A percentile compares a stretch with the other conserved stretches of the same genome.
Evolutionary conservation across 2,888 invertebrate genomes (phyloP).

Genomic region (Smittia sp.): DNA sequence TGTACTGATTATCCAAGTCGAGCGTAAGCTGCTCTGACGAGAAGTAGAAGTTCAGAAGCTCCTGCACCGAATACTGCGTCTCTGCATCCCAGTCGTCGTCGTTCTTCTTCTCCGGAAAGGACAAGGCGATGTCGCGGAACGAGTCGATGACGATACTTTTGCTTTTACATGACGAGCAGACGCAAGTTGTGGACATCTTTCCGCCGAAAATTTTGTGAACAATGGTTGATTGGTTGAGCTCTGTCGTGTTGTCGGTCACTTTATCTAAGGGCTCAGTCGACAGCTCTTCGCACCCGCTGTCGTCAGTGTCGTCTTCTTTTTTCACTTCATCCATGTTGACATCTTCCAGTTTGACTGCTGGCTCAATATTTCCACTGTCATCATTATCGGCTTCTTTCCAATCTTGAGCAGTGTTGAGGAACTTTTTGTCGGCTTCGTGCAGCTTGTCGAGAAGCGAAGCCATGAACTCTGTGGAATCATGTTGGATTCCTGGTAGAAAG

Average conservation of each 20-base stretch:
- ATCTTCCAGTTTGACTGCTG: background rate
- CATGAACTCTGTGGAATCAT: slow-evolving; percentile 85
- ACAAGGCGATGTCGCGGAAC: slow-evolving; percentile 76
- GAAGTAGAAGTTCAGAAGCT: slow-evolving; percentile 73
- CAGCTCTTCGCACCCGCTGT: background rate
- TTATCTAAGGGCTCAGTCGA: background rate
- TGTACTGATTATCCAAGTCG: slow-evolving; percentile 76
- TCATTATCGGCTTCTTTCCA: background rate
- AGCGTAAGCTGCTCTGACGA: slow-evolving; percentile 68
- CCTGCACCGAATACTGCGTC: slow-evolving; percentile 65
- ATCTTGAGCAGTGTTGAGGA: background rate
- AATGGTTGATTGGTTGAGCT: slow-evolving; percentile 45
- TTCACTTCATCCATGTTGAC: background rate
- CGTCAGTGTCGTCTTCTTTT: background rate
- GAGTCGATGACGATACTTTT: slow-evolving; percentile 72
- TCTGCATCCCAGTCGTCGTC: slow-evolving; percentile 44
- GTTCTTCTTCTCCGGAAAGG: slow-evolving; percentile 62
- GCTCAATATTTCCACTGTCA: background rate
- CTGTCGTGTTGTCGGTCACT: slow-evolving; percentile 10
- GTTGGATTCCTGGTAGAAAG: slow-evolving; percentile 74
- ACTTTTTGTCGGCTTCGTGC: slow-evolving; percentile 65
- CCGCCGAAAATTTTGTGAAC: slow-evolving; percentile 74
- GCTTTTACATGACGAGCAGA: slow-evolving; percentile 69
- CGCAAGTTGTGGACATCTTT: slow-evolving; percentile 68
- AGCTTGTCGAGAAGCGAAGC: slow-evolving; percentile 61